These are phyloP conservation scores for Monopis laevigella DNA, from an alignment of 2,888 invertebrate species.

Conservation along the genomic window DNA sequence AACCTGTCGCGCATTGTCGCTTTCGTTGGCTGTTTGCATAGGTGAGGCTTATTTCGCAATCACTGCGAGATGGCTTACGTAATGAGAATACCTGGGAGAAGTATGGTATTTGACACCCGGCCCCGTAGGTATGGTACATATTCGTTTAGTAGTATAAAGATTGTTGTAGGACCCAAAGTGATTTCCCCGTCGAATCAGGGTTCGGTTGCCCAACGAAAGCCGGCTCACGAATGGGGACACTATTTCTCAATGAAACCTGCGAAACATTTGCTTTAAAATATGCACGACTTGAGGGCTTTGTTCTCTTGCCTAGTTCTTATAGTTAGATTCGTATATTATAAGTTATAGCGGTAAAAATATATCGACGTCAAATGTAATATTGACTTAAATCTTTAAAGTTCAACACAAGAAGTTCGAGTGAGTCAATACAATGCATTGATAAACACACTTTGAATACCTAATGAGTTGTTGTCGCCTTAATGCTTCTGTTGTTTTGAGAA, in stretches of 20 bases:
- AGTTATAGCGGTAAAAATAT: too few species aligned
- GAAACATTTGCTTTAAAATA: constrained; percentile 61
- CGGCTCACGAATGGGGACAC: constrained; percentile 57
- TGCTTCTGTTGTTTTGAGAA: neutral
- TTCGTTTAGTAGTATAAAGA: neutral
- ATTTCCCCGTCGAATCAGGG: constrained; percentile 57
- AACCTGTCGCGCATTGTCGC: constrained; percentile 34
- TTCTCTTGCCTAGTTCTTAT: too few species aligned
- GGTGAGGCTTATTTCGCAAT: constrained; percentile 24
- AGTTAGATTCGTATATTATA: too few species aligned
- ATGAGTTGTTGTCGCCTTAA: neutral
- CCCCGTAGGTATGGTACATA: constrained; percentile 15
- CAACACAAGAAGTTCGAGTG: neutral
- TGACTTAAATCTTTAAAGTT: too few species aligned
- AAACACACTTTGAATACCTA: neutral
- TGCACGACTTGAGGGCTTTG: constrained; percentile 30
- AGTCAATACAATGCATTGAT: neutral
- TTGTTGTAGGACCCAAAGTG: constrained; percentile 47
- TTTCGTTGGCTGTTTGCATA: constrained; percentile 39
- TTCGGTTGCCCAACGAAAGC: constrained; percentile 53
- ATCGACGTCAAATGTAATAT: too few species aligned
- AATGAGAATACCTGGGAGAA: constrained; percentile 26
- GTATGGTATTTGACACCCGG: too few species aligned
- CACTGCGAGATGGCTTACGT: constrained; percentile 26
- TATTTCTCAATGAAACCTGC: constrained; percentile 61